A percentile compares a stretch with the other conserved stretches of the same genome.
phyloP scores from a whole-genome alignment of 2,113 vertebrate species.

The Dendrocopos noguchii region DNA sequence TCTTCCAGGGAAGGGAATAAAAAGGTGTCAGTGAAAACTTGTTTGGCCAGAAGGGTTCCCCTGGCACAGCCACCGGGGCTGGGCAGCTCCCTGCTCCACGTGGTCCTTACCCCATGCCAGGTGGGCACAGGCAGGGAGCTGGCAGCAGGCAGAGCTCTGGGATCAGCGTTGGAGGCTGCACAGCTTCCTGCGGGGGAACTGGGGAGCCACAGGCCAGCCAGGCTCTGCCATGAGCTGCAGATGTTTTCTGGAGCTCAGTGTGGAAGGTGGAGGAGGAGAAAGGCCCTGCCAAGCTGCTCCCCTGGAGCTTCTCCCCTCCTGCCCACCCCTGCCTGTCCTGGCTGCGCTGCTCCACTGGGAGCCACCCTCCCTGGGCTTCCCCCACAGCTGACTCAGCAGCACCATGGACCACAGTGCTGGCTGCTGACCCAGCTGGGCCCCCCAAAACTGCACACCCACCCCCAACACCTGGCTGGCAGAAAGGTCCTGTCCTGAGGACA shows the following conservation, averaged over 20 bases:
- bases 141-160: background rate
- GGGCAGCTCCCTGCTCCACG: background rate
- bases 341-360: background rate
- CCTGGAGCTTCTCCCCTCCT: background rate
- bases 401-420: accelerated
- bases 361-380: background rate
- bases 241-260: background rate
- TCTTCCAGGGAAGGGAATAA: background rate
- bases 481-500: background rate
- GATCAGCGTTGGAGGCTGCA: accelerated
- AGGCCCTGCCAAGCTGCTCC: background rate
- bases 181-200: background rate
- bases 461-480: accelerated
- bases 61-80: background rate
- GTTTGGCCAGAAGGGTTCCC: constrained; percentile 8
- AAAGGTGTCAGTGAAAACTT: constrained; percentile 31
- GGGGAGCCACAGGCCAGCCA: background rate
- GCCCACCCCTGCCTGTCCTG: background rate
- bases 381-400: accelerated
- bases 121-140: background rate
- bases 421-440: background rate
- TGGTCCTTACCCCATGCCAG: background rate
- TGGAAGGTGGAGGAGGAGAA: background rate
- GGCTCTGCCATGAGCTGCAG: background rate
- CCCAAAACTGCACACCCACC: background rate